Evolutionary conservation across 2,797 vertebrate genomes (phyloP).

Genomic region (Darevskia mixta): DNA sequence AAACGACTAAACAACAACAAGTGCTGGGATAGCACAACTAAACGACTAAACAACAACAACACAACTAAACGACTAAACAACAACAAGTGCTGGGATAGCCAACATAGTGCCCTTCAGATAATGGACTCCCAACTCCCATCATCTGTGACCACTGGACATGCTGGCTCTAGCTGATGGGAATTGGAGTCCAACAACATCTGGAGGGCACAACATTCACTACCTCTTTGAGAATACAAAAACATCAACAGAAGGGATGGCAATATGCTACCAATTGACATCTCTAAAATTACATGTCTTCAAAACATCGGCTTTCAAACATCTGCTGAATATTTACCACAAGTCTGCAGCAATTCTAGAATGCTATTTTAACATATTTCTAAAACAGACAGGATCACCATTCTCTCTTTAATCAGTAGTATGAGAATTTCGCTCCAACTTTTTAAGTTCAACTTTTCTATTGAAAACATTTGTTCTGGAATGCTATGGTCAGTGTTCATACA

Average conservation of each 20-base stretch:
- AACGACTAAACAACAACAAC: no score
- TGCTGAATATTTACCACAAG: neutral
- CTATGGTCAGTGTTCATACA: neutral
- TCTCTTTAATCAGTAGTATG: neutral
- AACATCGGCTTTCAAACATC: neutral
- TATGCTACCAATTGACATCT: neutral
- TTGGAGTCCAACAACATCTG: no score
- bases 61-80: no score
- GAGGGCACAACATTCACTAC: no score
- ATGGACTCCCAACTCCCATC: no score
- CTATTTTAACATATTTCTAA: conserved; percentile 17
- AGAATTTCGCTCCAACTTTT: neutral
- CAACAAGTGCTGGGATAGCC: no score
- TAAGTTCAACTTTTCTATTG: neutral
- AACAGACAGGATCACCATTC: neutral
- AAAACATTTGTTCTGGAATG: neutral
- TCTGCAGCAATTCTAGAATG: neutral
- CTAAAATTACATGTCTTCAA: conserved; percentile 11
- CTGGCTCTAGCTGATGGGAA: no score
- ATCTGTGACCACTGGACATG: no score
- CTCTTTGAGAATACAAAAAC: neutral
- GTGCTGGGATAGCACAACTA: no score
- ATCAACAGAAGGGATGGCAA: neutral
- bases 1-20: no score
- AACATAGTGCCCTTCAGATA: no score